Percentiles rank a stretch among this genome's conserved stretches.
Conservation (phyloP, 2,888 invertebrate species). For the Oligia latruncula region DNA sequence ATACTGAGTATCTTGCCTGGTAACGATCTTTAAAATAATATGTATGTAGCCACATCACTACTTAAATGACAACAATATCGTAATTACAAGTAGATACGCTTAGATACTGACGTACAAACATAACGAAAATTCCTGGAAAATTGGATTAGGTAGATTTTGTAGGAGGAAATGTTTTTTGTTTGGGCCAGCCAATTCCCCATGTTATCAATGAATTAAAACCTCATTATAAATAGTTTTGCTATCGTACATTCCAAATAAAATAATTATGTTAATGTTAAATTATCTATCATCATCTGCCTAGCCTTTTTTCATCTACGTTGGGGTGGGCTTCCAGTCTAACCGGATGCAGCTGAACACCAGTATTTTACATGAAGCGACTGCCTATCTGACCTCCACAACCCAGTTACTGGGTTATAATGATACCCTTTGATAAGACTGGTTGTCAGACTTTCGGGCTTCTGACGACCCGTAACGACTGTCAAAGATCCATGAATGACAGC, state of each 20-base stretch:
- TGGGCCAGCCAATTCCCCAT: slow-evolving; percentile 18
- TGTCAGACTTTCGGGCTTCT: no score
- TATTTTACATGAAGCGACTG: no score
- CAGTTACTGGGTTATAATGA: no score
- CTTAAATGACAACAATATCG: slow-evolving; percentile 23
- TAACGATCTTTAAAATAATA: not conserved
- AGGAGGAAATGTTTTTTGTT: slow-evolving; percentile 17
- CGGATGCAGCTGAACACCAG: no score
- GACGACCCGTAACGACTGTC: no score
- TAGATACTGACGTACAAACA: slow-evolving; percentile 34
- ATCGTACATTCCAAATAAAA: slow-evolving; percentile 25
- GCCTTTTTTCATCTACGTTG: no score
- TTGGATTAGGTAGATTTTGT: slow-evolving; percentile 30
- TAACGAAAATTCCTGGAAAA: slow-evolving; percentile 42
- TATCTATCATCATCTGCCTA: not conserved
- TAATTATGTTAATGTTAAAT: not conserved
- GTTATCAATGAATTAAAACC: slow-evolving; percentile 23
- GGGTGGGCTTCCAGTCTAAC: no score
- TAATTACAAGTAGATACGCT: slow-evolving; percentile 38
- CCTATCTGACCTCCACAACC: no score
- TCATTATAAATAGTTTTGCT: slow-evolving; percentile 15
- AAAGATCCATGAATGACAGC: no score
- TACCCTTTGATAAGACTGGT: no score
- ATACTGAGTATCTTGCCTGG: not conserved
- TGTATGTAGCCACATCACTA: not conserved